phyloP scores from a whole-genome alignment of 2,797 vertebrate genomes.

The Microhierax caerulescens region DNA sequence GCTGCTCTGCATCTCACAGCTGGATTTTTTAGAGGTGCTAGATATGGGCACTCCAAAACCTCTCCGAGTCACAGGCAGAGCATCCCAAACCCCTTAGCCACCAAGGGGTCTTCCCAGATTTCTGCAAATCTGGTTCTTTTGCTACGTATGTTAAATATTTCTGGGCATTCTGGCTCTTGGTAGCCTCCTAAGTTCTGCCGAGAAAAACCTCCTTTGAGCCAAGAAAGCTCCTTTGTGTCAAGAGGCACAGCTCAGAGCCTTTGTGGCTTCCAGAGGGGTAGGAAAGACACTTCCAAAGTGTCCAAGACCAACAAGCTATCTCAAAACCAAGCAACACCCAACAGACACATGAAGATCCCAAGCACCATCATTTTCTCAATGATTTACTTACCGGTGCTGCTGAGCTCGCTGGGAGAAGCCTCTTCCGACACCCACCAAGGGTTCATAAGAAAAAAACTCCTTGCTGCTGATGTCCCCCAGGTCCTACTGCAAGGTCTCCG shows the following conservation, averaged over 20 bases:
- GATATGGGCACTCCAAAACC: neutral
- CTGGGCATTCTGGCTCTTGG: neutral
- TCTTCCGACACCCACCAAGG: neutral
- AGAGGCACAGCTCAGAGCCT: neutral
- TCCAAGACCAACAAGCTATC: neutral
- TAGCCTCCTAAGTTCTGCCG: neutral
- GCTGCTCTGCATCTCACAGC: neutral
- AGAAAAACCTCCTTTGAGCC: neutral
- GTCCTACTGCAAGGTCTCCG: rapidly evolving
- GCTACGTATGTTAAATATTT: neutral
- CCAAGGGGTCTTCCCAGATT: neutral
- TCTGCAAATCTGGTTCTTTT: neutral
- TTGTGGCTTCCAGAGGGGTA: neutral
- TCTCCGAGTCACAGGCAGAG: neutral
- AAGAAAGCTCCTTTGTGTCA: neutral
- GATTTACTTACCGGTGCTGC: neutral
- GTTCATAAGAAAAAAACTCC: neutral
- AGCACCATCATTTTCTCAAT: neutral
- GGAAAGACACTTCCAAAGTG: neutral
- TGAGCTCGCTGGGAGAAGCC: neutral
- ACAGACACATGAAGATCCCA: neutral
- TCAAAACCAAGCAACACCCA: neutral
- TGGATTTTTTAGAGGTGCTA: neutral
- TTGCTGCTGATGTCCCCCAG: neutral
- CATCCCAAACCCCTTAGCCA: neutral